Evolutionary conservation across 2,888 invertebrate genomes (phyloP), one percentile per base, ranked within the genome.

Genomic region (Tetranychus piercei): DNA sequence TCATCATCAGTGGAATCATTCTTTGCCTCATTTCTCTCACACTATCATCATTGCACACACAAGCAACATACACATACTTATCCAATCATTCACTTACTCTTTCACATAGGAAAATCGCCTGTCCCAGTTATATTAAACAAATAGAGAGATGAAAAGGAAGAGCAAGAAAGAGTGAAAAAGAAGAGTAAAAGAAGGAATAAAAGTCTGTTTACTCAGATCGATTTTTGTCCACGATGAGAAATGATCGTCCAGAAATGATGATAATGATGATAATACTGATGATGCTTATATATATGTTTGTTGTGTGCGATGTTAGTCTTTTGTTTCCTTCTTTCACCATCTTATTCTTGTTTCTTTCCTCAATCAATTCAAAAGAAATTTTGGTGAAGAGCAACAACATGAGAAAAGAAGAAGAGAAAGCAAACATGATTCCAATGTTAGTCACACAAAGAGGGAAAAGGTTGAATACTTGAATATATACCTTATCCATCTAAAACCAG

Each of bases 21-120:
- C 55, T 55, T 55, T 55, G 55, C 55, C 55, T 55, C 55, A 55
- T 55, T 55, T 55, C 55, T 55, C 55, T 55, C 55, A 55, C 55
- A 55, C 15, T 55, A 55, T 55, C 55, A 55, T 55, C 55, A 55
- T 55, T 15, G 9, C 55, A 55, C 55, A 55, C 55, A 55, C 55
- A 55, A 15, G 55, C 34, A 55, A 55, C 55, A 55, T 34, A 55
- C 55, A 55, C 55, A 34, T 34, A 34, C 34, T 55, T 15, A 55
- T 9, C 15, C 55, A 55, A 9, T 55, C 55, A 55, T 15, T 55
- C 55, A 55, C 55, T 55, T 55, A 55, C 55, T 55, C 55, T 55
- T 55, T 55, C 55, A 55, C 15, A 34, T 55, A 6, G 55, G 55
- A 15, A 7, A 15, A 55, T 15, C 9, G 55, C 55, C 15, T 55